Evolutionary conservation across 2,888 invertebrate genomes (phyloP), one percentile per base, ranked within the genome.

Genomic region (Dasysyrphus tricinctus): DNA sequence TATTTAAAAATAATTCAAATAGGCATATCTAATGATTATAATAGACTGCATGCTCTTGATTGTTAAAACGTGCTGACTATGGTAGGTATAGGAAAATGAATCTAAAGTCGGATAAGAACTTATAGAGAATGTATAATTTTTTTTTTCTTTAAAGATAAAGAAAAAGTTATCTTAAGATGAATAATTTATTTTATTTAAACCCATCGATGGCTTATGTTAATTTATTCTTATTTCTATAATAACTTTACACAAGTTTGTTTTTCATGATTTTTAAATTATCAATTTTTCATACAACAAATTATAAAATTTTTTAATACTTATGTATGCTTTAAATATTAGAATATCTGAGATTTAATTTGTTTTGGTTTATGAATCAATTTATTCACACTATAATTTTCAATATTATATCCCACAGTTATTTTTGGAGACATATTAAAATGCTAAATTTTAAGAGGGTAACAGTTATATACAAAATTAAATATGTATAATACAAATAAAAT

Each of bases 331-430:
- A 11, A 57, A 37, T 3, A 1, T 5, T 29, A 2, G 24, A 24
- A 59, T 12, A n/a, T 37, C 6, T 59, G 3, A 16, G 39, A 7
- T 34, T 29, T 51, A 24, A 14, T n/a, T n/a, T 29, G 39, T 19
- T 39, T 57, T 57, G 5, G 32, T 56, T 34, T 44, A 42, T 57
- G 57, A 57, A 44, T 57, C 56, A 72, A 57, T 63, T 67, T 47
- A 54, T 69, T 76, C 63, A 70, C 80, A 80, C 69, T 56, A 69
- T 69, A 75, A 69, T 80, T 61, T 74, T 51, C 39, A 16, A 0
- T n/a, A 54, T 61, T 59, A 74, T 80, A 74, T 75, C 37, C 61
- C 44, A 69, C 19, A 44, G 14, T 9, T 6, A 24, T 24, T 24
- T 24, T 24, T 24, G 3, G 24, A 24, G 3, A 24, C 24, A 24